phyloP scores from a whole-genome alignment of 2,113 vertebrate species.

The Okapia johnstoni region DNA sequence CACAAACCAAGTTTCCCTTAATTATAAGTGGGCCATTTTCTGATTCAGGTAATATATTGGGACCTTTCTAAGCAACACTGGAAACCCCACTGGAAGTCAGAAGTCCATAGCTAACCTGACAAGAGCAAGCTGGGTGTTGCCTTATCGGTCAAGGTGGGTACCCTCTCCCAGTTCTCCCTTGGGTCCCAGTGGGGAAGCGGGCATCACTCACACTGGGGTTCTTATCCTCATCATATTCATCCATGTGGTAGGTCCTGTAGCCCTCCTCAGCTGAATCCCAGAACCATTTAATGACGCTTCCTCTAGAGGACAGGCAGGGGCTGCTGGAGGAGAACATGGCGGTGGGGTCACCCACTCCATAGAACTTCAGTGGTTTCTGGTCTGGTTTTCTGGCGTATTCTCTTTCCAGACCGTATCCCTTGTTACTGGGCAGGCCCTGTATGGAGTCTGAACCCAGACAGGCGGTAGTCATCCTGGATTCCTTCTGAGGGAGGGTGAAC shows the following conservation, averaged over 20 bases:
- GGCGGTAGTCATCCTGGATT: neutral
- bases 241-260: constrained; percentile 83
- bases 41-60: neutral
- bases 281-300: constrained; percentile 84
- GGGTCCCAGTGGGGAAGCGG: neutral
- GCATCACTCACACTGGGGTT: constrained; percentile 90
- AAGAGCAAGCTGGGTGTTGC: neutral
- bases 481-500: neutral
- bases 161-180: neutral
- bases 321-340: neutral
- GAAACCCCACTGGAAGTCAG: neutral
- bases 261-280: constrained; percentile 88
- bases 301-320: constrained; percentile 86
- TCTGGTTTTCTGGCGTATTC: neutral
- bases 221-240: constrained; percentile 87
- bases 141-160: neutral
- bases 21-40: neutral
- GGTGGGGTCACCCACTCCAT: neutral
- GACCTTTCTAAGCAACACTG: neutral
- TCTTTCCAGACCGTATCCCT: neutral
- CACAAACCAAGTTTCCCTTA: neutral
- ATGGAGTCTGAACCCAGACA: neutral
- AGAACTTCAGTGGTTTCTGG: neutral
- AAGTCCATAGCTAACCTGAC: neutral
- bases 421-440: neutral